Base-by-base conservation (phyloP, 30 jellyfish, hydroid and myxozoan genomes). In the Aurelia sp. region DNA sequence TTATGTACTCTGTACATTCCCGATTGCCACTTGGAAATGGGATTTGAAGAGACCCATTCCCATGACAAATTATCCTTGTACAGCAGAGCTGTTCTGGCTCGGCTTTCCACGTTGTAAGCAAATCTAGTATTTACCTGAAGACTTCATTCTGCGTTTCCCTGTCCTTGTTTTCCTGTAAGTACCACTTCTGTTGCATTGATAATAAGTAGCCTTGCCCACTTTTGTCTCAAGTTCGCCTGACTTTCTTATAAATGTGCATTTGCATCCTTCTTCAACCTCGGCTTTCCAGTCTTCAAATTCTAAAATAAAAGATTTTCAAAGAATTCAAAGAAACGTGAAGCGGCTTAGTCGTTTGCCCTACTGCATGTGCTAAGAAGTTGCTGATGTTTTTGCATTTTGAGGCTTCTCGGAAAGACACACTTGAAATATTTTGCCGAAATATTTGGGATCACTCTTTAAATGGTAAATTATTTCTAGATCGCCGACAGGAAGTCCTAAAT, bases 131-230 rank as follows among this genome's bases (percentile, higher is more conserved):
- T 72, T 19, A 72, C 84, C 84, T 35, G 84, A 72, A 20, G 84
- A 48, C 84, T 72, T 72, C 67, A 48, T 72, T 48, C 84, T 72
- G 38, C 67, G 68, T 48, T 72, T 72, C 67, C 84, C 84, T 72
- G 67, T 72, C 44, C 67, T 72, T 40, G 64, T 72, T 72, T 72
- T 48, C 63, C 68, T 72, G 84, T 72, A 72, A 52, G 50, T 72
- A 51, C 84, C 84, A 72, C 68, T 38, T 72, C 84, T 41, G 67
- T 72, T 72, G 63, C 84, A 72, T 48, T 72, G 84, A 38, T 72
- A 48, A 44, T 72, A 72, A 6, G 60, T 48, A 18, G 84, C 51
- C 18, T 72, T 48, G 12, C 84, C 84, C 44, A 38, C 18, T 72
- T 13, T 72, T 21, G 67, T 35, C 41, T 52, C 68, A 16, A 72